These are phyloP conservation scores for Aelia acuminata DNA, from an alignment of 2,888 invertebrate species.

Conservation along the genomic window DNA sequence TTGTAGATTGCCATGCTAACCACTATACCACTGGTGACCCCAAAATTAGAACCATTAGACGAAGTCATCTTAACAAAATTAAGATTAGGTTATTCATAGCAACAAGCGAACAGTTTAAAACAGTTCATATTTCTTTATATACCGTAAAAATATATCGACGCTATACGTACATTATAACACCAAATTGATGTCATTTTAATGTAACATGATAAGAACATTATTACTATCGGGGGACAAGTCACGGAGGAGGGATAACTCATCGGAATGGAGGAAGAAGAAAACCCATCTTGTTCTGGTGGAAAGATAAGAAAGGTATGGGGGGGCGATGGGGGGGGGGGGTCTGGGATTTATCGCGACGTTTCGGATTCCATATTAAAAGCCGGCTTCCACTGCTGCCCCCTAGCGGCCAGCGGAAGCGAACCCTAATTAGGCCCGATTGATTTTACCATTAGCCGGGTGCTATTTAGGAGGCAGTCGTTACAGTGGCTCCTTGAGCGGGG, in stretches of 20 bases:
- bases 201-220: background rate
- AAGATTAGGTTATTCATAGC: too few species aligned
- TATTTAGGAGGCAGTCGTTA: constrained; percentile 31
- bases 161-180: too few species aligned
- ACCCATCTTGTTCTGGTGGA: background rate
- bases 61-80: too few species aligned
- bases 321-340: too few species aligned
- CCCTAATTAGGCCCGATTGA: constrained; percentile 53
- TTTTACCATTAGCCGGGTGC: constrained; percentile 45
- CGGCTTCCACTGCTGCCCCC: background rate
- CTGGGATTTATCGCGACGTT: background rate
- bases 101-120: too few species aligned
- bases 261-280: background rate
- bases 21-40: too few species aligned
- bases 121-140: too few species aligned
- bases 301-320: background rate
- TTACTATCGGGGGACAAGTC: background rate
- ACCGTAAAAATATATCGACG: too few species aligned
- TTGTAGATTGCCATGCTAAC: too few species aligned
- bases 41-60: too few species aligned
- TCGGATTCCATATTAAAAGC: background rate
- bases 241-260: background rate
- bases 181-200: too few species aligned
- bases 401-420: background rate
- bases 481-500: background rate